A percentile compares a stretch with the other conserved stretches of the same genome.
These are phyloP conservation scores for Rhyacophila evoluta DNA, from an alignment of 2,888 invertebrate genomes.

Conservation along the genomic window DNA sequence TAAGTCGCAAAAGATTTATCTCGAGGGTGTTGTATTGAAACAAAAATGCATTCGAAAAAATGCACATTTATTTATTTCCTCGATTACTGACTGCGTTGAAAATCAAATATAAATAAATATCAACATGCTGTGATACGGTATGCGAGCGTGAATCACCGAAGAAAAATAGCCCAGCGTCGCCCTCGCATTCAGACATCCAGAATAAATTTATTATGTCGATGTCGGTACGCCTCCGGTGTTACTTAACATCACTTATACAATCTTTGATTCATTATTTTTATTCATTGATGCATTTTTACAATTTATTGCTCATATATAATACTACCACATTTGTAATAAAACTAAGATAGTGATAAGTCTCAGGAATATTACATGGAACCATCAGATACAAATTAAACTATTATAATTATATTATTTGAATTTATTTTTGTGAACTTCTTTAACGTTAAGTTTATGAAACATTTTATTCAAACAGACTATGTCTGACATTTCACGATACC, in stretches of 20 bases:
- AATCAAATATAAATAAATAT: neutral
- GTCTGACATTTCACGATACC: too few species aligned
- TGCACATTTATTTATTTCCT: neutral
- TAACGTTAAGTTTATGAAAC: too few species aligned
- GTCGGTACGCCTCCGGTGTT: neutral
- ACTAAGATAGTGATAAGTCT: too few species aligned
- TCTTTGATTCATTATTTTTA: neutral
- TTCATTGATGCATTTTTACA: too few species aligned
- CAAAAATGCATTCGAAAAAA: neutral
- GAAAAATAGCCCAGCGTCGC: neutral
- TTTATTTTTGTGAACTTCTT: too few species aligned
- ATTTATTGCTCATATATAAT: too few species aligned
- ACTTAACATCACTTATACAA: neutral
- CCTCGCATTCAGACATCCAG: constrained; percentile 7
- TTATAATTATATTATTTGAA: too few species aligned
- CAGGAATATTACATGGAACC: too few species aligned
- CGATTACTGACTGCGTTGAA: neutral
- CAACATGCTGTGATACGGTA: neutral
- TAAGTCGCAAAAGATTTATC: too few species aligned
- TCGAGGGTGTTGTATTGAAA: neutral
- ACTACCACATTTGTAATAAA: too few species aligned
- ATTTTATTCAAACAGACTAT: too few species aligned
- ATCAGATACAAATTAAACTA: too few species aligned
- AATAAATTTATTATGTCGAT: neutral
- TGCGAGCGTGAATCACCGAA: constrained; percentile 4